These are phyloP conservation scores for Apogon talboti DNA, from an alignment of 2,797 vertebrate species.

Conservation along the genomic window DNA sequence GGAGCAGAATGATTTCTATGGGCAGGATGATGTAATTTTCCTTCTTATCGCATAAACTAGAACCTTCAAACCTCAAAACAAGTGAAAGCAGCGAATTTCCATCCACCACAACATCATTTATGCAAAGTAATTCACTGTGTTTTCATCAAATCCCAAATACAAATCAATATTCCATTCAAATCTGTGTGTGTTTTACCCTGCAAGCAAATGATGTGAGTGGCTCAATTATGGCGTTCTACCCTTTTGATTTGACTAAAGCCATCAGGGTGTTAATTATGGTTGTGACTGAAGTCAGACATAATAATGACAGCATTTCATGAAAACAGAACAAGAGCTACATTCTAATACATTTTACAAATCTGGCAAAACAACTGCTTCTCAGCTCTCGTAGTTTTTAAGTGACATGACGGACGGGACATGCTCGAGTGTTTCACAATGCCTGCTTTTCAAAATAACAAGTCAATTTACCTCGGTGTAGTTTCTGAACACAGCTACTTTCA, in stretches of 20 bases:
- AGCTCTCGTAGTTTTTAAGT: slow-evolving; percentile 4
- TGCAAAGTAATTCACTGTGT: not conserved
- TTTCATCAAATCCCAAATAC: not conserved
- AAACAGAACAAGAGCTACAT: slow-evolving; percentile 32
- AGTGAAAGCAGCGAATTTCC: slow-evolving; percentile 9
- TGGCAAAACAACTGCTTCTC: not conserved
- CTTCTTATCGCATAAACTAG: too few relatives aligned
- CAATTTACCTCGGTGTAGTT: slow-evolving; percentile 2
- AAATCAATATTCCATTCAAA: not conserved
- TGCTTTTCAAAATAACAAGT: slow-evolving; percentile 16
- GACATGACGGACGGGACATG: slow-evolving; percentile 21
- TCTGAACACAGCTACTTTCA: slow-evolving; percentile 9
- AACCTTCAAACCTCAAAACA: not conserved
- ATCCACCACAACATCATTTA: slow-evolving; percentile 13
- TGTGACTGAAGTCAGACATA: slow-evolving; percentile 55
- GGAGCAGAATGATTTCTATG: not conserved
- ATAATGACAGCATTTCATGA: slow-evolving; percentile 53
- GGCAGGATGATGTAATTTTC: too few relatives aligned
- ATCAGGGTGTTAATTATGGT: slow-evolving; percentile 44
- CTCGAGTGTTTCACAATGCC: slow-evolving; percentile 17
- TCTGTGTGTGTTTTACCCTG: not conserved
- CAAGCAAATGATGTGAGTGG: too few relatives aligned
- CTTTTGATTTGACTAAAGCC: slow-evolving; percentile 35
- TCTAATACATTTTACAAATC: slow-evolving; percentile 27
- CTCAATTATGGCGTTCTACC: too few relatives aligned